These are phyloP conservation scores for Hartigia nigra DNA, from an alignment of 2,888 invertebrate species.

Conservation along the genomic window DNA sequence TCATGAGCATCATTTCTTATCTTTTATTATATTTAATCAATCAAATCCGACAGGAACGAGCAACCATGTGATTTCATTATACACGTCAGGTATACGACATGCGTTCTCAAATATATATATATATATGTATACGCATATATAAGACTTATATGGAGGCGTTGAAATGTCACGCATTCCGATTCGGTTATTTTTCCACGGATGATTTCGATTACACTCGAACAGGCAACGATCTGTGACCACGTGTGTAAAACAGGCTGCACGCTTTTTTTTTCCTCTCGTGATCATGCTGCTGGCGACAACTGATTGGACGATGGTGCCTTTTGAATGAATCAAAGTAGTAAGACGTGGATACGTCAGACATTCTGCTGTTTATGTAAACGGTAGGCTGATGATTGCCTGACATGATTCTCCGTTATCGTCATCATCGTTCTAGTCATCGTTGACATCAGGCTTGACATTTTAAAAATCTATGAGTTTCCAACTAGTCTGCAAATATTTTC, in stretches of 20 bases:
- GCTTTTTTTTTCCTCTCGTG: not conserved
- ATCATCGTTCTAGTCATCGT: no score
- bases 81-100: not conserved
- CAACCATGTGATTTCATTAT: not conserved
- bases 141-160: not conserved
- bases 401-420: no score
- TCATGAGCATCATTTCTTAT: not conserved
- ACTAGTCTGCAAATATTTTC: not conserved
- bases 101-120: slow-evolving; percentile 11
- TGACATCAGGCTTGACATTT: no score
- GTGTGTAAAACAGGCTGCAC: not conserved
- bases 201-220: not conserved
- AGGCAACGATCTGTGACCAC: not conserved
- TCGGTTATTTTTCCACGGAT: not conserved
- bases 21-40: not conserved
- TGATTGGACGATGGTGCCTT: no score
- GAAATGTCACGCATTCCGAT: not conserved
- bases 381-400: no score
- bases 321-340: no score
- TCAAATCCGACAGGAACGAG: not conserved
- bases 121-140: not conserved
- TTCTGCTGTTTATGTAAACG: no score
- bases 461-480: no score
- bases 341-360: no score
- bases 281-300: no score